Evolutionary conservation across 2,888 invertebrate species (phyloP).

Genomic region (Pherbina coryleti): DNA sequence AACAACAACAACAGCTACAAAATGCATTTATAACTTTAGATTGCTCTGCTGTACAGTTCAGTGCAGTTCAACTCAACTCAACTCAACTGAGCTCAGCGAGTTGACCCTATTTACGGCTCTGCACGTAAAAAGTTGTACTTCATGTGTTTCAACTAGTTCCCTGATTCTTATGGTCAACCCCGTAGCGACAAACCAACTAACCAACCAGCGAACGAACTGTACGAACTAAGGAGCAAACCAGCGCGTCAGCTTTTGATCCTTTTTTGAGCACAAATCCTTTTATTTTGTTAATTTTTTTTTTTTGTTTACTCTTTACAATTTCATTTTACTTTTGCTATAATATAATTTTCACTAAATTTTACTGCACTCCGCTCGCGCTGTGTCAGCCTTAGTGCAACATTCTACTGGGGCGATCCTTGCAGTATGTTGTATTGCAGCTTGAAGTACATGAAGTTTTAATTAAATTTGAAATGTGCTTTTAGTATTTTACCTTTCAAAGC

Average conservation of each 20-base stretch:
- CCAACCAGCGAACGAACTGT: too few species aligned
- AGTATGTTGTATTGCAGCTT: background rate
- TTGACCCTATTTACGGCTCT: background rate
- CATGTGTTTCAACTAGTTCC: background rate
- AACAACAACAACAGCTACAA: background rate
- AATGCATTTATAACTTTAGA: background rate
- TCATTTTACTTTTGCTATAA: background rate
- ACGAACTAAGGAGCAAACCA: too few species aligned
- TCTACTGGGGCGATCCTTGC: background rate
- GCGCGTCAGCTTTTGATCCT: too few species aligned
- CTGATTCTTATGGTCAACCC: background rate
- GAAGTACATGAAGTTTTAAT: background rate
- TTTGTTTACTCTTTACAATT: background rate
- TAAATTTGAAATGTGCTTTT: conserved; percentile 8
- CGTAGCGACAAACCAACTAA: too few species aligned
- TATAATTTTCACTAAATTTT: background rate
- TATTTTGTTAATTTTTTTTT: background rate
- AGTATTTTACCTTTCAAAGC: background rate
- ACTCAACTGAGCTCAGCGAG: conserved; percentile 3
- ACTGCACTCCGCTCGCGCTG: background rate
- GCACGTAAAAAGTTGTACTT: background rate
- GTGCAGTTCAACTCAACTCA: background rate
- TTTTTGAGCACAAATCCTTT: too few species aligned
- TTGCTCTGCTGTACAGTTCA: background rate
- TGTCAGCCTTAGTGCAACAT: background rate